Conservation (phyloP, 2,797 vertebrate species). For the Cyclura pinguis region DNA sequence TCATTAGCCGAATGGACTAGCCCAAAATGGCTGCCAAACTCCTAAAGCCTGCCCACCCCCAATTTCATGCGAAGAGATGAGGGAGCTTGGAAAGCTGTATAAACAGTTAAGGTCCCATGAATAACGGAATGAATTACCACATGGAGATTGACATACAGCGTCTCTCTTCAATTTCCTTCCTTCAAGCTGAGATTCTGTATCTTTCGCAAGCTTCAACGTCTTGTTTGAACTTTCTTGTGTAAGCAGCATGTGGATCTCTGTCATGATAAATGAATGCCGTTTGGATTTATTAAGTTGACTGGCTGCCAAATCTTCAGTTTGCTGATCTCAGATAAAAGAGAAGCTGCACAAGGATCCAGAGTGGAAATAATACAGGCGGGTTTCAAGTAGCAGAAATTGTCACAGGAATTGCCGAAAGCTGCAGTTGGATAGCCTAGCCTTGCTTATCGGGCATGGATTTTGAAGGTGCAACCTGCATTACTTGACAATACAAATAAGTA, state of each 20-base stretch:
- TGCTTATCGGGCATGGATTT: neutral
- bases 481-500: neutral
- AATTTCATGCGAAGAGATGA: neutral
- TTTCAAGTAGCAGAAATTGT: neutral
- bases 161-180: conserved; percentile 3
- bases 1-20: no score
- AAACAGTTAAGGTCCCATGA: neutral
- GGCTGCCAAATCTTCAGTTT: conserved; percentile 4
- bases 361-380: neutral
- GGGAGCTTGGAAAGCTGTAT: neutral
- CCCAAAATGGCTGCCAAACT: no score
- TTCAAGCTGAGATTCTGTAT: neutral
- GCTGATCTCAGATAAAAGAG: conserved; percentile 32
- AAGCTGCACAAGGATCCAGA: neutral
- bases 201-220: conserved; percentile 10
- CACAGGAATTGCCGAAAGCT: neutral
- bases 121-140: neutral
- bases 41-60: no score
- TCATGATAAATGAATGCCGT: conserved; percentile 29
- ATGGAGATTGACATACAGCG: neutral
- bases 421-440: neutral
- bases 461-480: neutral
- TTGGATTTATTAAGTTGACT: conserved; percentile 26
- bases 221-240: conserved; percentile 29
- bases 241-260: conserved; percentile 11